Base-by-base conservation (phyloP, 2,797 vertebrate species). In the Limosa lapponica region DNA sequence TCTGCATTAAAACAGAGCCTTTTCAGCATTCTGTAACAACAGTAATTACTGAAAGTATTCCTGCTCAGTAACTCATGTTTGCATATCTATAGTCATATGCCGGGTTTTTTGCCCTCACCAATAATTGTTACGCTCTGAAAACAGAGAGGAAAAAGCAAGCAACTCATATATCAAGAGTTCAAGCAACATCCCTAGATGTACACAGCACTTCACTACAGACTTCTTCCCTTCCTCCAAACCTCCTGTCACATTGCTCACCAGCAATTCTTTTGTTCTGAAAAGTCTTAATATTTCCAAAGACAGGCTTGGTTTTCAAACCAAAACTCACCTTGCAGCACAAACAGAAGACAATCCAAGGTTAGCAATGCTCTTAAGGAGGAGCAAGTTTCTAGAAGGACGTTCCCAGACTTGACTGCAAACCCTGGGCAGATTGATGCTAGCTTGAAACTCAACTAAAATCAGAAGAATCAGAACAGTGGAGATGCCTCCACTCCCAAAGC, bases 121-220 rank as follows among this genome's bases (percentile, higher is more conserved):
- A 9, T 4, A 3, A 0, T 5, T 27, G n/a, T 23, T 14, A 19
- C 55, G 44, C 27, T 66, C 8, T 7, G 4, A 58, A 78, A 87
- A n/a, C 27, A 75, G 32, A 37, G 24, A 71, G n/a, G 17, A 11
- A 61, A 44, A 55, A 36, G 16, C 30, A 69, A 75, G 8, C 3
- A 51, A 49, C 44, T 79, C 9, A 0, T 6, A 0, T 0, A 16
- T 1, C 3, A 4, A 6, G 39, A 52, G 14, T 1, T 24, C 48
- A 32, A 15, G 43, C 23, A 16, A 58, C 1, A 6, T 16, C 57
- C 17, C 34, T 11, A 19, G 34, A 58, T 7, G 16, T 6, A 28
- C 64, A 28, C 44, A 46, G n/a, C 43, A 28, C 65, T 64, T 44
- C 59, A 6, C 58, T 13, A 5, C 16, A 37, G 18, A 18, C 6